Percentiles rank a stretch among this genome's conserved stretches.
Conservation (phyloP, 2,113 vertebrate species). For the Pandion haliaetus region DNA sequence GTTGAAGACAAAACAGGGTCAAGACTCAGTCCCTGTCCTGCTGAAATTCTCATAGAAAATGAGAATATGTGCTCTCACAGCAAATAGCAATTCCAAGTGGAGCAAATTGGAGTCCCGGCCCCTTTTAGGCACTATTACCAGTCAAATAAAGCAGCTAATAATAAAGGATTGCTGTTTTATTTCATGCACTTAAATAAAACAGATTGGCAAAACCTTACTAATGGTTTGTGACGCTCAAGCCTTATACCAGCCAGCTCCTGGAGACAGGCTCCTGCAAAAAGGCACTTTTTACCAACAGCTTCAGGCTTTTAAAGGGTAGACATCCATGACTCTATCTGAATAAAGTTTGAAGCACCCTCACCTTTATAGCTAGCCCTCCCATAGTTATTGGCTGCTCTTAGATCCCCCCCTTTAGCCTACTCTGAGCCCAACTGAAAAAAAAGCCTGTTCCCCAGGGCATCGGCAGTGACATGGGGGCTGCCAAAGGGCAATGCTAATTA, state of each 20-base stretch:
- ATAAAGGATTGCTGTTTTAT: slow-evolving; percentile 27
- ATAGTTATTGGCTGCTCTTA: neutral
- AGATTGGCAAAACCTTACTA: neutral
- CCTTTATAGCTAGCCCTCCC: neutral
- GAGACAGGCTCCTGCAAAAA: neutral
- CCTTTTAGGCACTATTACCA: slow-evolving; percentile 15
- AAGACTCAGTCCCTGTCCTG: neutral
- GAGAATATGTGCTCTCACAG: neutral
- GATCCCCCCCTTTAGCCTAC: neutral
- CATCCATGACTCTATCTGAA: neutral
- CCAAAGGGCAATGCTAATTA: neutral
- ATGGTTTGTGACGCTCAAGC: neutral
- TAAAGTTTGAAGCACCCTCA: neutral
- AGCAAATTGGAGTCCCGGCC: neutral
- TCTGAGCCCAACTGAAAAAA: neutral
- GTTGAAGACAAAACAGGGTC: neutral
- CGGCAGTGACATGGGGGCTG: neutral
- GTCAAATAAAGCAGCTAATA: slow-evolving; percentile 48
- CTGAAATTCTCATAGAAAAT: neutral
- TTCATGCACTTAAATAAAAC: neutral
- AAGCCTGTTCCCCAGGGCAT: neutral
- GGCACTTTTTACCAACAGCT: neutral
- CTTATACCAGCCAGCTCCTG: neutral
- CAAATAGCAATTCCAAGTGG: neutral
- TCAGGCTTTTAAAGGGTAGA: neutral